These are phyloP conservation scores for Mesochorus sp. DNA, from an alignment of 2,888 invertebrate species.

Conservation along the genomic window DNA sequence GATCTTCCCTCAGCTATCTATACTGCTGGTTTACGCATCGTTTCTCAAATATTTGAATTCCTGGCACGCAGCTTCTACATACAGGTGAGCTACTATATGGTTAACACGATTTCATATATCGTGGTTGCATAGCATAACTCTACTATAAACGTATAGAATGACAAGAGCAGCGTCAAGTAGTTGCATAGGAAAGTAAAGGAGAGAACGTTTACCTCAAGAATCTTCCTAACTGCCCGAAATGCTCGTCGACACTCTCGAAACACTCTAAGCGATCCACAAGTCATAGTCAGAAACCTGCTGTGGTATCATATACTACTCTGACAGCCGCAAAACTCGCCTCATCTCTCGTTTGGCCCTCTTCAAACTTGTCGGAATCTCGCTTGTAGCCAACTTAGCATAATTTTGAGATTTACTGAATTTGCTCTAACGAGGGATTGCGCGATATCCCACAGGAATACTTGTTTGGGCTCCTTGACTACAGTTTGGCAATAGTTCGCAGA, in stretches of 20 bases:
- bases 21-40: slow-evolving; percentile 54
- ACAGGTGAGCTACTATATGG: not conserved
- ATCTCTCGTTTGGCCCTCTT: slow-evolving; percentile 9
- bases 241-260: slow-evolving; percentile 38
- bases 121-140: slow-evolving; percentile 24
- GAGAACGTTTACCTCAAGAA: slow-evolving; percentile 57
- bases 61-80: not conserved
- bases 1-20: slow-evolving; percentile 46
- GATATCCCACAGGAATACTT: not conserved
- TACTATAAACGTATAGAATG: slow-evolving; percentile 9
- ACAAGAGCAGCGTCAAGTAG: not conserved
- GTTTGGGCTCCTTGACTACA: not conserved
- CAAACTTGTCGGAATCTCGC: slow-evolving; percentile 53
- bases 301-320: slow-evolving; percentile 9
- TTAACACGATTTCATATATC: slow-evolving; percentile 34
- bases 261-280: slow-evolving; percentile 33
- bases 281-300: slow-evolving; percentile 32
- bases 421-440: slow-evolving; percentile 34
- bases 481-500: slow-evolving; percentile 17
- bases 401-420: slow-evolving; percentile 55
- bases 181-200: not conserved
- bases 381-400: slow-evolving; percentile 50
- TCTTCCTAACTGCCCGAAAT: slow-evolving; percentile 59
- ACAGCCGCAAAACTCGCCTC: slow-evolving; percentile 44
- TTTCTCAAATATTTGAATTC: slow-evolving; percentile 53